Base-by-base conservation (phyloP, 1,140 invertebrate species). In the Subanguina moxae region DNA sequence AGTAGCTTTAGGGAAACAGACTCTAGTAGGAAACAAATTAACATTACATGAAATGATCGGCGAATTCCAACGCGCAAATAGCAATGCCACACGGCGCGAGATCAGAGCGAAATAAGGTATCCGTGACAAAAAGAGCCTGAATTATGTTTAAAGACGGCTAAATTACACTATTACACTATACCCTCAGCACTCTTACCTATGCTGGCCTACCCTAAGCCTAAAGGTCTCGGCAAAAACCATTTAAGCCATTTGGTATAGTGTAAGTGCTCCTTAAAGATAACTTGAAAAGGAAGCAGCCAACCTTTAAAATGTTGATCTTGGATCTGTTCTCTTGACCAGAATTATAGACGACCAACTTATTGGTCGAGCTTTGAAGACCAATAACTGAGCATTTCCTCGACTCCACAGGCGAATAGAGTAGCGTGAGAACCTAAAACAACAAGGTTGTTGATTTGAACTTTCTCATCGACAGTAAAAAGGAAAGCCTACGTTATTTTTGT, bases 401-500 rank as follows among this genome's bases (percentile, higher is more conserved):
- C 17, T 19, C 3, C 23, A 25, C 61, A 19, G 42, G 32, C 3
- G 62, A 58, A 38, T 64, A 64, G 13, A 64, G 62, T n/a, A 64
- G 27, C 1, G 62, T 64, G 7, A 64, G 27, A 3, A 61, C 32
- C 32, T 38, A 38, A 3, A 38, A 38, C 11, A 38, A 5, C 32
- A 5, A 38, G 3, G 32, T 38, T 38, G 11, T 11, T 38, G 32
- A 38, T 5, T 38, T 38, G 3, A 38, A n/a, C n/a, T n/a, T n/a
- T n/a, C n/a, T n/a, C n/a, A n/a, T n/a, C n/a, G 3, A 38, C 3
- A 38, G 3, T 11, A 38, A 38, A 38, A 11, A 38, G 11, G 32
- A 38, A 57, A 25, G 19, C 30, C 30, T 17, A 68, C 69, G 28
- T 68, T 70, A 48, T 71, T 71, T 23, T 72, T 71, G 57, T 71